phyloP scores from a whole-genome alignment of 2,797 vertebrate species.

The Malacoraja senta region DNA sequence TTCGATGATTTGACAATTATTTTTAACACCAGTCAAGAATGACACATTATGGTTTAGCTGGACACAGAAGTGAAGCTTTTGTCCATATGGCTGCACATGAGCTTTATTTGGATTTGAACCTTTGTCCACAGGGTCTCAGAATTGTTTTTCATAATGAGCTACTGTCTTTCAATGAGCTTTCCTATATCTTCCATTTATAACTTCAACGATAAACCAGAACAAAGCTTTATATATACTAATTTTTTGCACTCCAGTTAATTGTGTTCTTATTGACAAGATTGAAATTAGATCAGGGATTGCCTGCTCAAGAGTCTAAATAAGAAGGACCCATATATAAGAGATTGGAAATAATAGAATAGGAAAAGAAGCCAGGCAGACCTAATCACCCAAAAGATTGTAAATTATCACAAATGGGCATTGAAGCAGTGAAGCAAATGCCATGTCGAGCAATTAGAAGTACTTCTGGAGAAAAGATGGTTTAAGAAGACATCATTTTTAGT shows the following conservation, averaged over 20 bases:
- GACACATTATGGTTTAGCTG: conserved; percentile 10
- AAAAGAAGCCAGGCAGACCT: not conserved
- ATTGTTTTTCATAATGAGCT: not conserved
- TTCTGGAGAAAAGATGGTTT: not conserved
- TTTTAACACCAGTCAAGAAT: conserved; percentile 1
- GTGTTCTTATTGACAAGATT: not conserved
- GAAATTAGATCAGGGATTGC: not conserved
- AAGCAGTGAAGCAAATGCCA: not conserved
- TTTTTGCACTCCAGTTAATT: not conserved
- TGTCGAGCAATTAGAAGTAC: not conserved
- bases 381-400: not conserved
- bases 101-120: not conserved
- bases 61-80: not conserved
- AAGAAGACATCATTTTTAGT: not conserved
- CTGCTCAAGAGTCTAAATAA: not conserved
- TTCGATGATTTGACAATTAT: not conserved
- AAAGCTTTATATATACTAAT: not conserved
- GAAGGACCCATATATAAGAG: not conserved
- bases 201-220: not conserved
- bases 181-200: not conserved
- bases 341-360: not conserved
- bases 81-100: conserved; percentile 9
- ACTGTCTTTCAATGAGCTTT: not conserved
- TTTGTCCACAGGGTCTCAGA: not conserved
- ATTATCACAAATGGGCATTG: not conserved